Percentiles rank a stretch among this genome's conserved stretches.
These are phyloP conservation scores for Microplitis mediator DNA, from an alignment of 1,140 invertebrate species.

Conservation along the genomic window DNA sequence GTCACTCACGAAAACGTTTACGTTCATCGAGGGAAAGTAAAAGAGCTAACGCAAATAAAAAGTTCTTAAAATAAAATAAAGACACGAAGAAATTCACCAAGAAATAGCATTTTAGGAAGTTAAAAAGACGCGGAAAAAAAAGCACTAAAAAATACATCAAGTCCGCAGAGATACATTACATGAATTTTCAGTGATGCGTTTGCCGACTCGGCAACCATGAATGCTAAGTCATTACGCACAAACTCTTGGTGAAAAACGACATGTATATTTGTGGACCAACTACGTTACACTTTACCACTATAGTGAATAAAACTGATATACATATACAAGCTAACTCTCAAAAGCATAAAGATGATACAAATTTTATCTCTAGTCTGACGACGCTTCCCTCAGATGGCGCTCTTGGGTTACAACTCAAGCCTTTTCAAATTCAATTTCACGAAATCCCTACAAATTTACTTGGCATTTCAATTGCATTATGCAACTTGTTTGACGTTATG, in stretches of 20 bases:
- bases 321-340: background rate
- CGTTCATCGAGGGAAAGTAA: conserved; percentile 12
- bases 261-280: conserved; percentile 19
- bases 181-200: conserved; percentile 4
- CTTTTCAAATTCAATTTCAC: background rate
- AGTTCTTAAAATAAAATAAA: too few relatives aligned
- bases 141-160: background rate
- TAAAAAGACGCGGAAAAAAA: background rate
- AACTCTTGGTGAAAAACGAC: conserved; percentile 15
- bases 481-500: too few relatives aligned
- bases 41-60: too few relatives aligned
- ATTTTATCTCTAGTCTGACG: background rate
- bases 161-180: background rate
- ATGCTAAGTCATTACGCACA: conserved; percentile 28
- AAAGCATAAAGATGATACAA: conserved; percentile 12
- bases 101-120: background rate
- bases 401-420: too few relatives aligned
- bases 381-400: background rate
- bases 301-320: background rate
- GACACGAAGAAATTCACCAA: background rate
- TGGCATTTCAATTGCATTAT: background rate
- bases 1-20: conserved; percentile 20
- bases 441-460: background rate
- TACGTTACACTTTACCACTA: background rate
- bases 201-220: conserved; percentile 22